Conservation (phyloP, 2,888 invertebrate genomes). For the Strigamia transsilvanica region DNA sequence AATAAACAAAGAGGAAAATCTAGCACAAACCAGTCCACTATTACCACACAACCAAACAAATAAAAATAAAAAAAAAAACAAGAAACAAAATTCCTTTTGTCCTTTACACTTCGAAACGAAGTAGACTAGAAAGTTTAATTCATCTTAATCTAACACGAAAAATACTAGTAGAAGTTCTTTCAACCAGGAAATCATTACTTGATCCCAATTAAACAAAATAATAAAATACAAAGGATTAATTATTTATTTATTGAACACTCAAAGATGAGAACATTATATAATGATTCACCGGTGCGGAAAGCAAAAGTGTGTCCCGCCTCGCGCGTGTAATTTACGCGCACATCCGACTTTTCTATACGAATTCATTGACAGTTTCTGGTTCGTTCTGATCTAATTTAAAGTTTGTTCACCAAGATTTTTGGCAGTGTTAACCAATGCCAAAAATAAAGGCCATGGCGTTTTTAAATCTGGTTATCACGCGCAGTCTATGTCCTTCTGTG, state of each 20-base stretch:
- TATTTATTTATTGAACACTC: no score
- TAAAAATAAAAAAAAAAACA: not conserved
- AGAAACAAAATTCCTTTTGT: not conserved
- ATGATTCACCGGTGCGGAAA: not conserved
- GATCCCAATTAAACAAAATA: not conserved
- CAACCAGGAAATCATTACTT: not conserved
- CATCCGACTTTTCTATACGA: not conserved
- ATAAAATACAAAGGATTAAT: not conserved
- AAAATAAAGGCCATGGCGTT: conserved; percentile 31
- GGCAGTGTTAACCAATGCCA: not conserved
- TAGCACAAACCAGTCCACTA: not conserved
- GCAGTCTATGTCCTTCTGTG: not conserved
- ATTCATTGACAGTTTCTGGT: not conserved
- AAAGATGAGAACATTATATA: no score
- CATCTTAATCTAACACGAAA: not conserved
- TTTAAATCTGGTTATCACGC: conserved; percentile 32
- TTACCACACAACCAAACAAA: not conserved
- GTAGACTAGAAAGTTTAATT: conserved; percentile 26
- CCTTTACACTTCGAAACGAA: not conserved
- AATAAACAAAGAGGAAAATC: not conserved
- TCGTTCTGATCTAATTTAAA: not conserved
- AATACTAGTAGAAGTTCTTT: not conserved
- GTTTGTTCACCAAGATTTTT: not conserved
- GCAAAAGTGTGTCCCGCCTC: not conserved
- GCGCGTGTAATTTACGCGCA: no score